Evolutionary conservation across 1,140 invertebrate genomes (phyloP), one percentile per base, ranked within the genome.

Genomic region (Conus betulinus): DNA sequence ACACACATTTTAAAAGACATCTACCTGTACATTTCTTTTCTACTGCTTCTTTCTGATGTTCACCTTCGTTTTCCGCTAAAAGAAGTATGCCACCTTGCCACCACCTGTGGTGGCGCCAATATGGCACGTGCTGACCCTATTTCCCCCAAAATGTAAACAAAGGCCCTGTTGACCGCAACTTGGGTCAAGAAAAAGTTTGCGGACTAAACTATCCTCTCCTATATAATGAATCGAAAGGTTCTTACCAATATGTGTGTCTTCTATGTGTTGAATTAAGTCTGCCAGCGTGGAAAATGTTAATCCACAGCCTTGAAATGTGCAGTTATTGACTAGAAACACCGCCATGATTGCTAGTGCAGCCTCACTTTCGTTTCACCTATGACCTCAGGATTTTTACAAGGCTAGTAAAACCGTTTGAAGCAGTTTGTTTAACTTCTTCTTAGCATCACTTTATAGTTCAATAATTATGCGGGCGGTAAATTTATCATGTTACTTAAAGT

Each of bases 251-350:
- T 98, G 97, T 91, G 97, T 97, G 92, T 97, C 97, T 96, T 98
- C 97, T 93, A 98, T 98, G 95, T 98, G 97, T 94, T 97, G 97
- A 94, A 98, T 98, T 94, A 98, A 96, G 95, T 97, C 97, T 91
- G 96, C 96, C 94, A 98, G 96, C 96, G 96, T 97, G 94, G 97
- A 96, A 97, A 97, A 98, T 91, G 96, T 97, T 92, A 97, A 96
- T 93, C 97, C 97, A 96, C 97, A 98, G 95, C 97, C 97, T 96
- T 97, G 97, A 95, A 97, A 98, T 97, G 97, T 98, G 96, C 97
- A 98, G 95, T 97, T 97, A 96, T 98, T 98, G 94, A 97, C 96
- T 96, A 97, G 96, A 96, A 98, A 98, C 95, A 97, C 97, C 95
- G 97, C 97, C 97, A 98, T 98, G 92, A 91, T 91, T 89, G 78